Conservation (phyloP, 2,888 invertebrate genomes). For the Caenorhabditis sp. region DNA sequence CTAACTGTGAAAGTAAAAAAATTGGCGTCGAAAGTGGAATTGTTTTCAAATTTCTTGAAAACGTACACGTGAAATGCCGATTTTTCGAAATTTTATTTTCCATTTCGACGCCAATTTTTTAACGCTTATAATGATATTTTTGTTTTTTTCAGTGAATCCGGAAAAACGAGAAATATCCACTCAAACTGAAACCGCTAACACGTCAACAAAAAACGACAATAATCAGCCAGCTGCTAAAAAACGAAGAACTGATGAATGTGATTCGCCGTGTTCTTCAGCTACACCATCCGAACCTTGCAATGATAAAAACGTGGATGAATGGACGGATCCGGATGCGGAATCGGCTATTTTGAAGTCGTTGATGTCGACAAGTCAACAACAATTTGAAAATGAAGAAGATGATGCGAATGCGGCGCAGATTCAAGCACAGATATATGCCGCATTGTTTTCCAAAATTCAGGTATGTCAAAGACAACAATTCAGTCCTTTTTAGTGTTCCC, state of each 20-base stretch:
- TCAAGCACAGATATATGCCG: slow-evolving; percentile 26
- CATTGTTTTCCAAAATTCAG: slow-evolving; percentile 23
- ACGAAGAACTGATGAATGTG: slow-evolving; percentile 10
- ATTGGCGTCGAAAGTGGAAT: too few relatives aligned
- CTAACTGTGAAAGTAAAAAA: too few relatives aligned
- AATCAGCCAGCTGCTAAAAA: neutral
- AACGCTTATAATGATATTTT: too few relatives aligned
- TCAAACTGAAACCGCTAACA: slow-evolving; percentile 16
- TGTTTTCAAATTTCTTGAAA: too few relatives aligned
- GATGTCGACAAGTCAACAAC: too few relatives aligned
- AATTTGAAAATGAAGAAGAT: slow-evolving; percentile 24
- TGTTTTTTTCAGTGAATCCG: slow-evolving; percentile 11
- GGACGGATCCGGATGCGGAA: slow-evolving; percentile 1
- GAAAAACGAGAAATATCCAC: slow-evolving; percentile 15
- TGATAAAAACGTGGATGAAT: neutral
- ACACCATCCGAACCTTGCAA: slow-evolving; percentile 24
- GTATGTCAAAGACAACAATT: neutral
- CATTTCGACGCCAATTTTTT: too few relatives aligned
- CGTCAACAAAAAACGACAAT: neutral
- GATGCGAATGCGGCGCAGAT: slow-evolving; percentile 18
- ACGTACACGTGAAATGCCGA: too few relatives aligned
- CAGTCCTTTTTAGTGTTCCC: neutral
- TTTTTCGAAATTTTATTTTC: too few relatives aligned
- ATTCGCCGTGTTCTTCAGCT: slow-evolving; percentile 35
- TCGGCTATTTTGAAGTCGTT: too few relatives aligned